A percentile compares a stretch with the other conserved stretches of the same genome.
These are phyloP conservation scores for Sitodiplosis mosellana DNA, from an alignment of 1,140 invertebrate genomes.

Conservation along the genomic window DNA sequence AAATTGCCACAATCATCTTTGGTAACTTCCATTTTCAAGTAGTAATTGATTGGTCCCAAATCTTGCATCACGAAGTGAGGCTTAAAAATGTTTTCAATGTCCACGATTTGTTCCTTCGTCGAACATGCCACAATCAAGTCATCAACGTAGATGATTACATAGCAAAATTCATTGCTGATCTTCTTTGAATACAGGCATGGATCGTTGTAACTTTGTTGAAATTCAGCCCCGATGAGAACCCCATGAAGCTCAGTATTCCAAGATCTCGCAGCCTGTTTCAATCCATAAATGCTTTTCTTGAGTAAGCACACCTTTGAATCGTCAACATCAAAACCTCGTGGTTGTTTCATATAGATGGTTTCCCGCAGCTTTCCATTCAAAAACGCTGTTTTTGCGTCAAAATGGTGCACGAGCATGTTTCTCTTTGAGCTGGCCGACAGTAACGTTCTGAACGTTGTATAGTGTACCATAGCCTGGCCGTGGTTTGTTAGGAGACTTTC, in stretches of 20 bases:
- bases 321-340: slow-evolving; percentile 15
- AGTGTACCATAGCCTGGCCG: too few relatives aligned
- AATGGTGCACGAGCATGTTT: slow-evolving; percentile 7
- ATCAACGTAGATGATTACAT: slow-evolving; percentile 6
- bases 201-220: slow-evolving; percentile 7
- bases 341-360: slow-evolving; percentile 21
- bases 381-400: slow-evolving; percentile 18
- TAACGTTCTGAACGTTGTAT: slow-evolving; percentile 11
- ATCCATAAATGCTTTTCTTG: slow-evolving; percentile 22
- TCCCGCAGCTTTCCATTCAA: slow-evolving; percentile 22
- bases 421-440: slow-evolving; percentile 6
- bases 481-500: too few relatives aligned
- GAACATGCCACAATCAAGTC: too few relatives aligned
- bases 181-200: slow-evolving; percentile 6
- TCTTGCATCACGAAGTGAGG: slow-evolving; percentile 12
- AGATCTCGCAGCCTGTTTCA: slow-evolving; percentile 25
- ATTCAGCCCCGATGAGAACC: slow-evolving; percentile 6
- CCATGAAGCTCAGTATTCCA: slow-evolving; percentile 19
- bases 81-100: slow-evolving; percentile 1
- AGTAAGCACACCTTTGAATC: slow-evolving; percentile 11
- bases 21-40: slow-evolving; percentile 11
- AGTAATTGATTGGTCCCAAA: slow-evolving; percentile 12
- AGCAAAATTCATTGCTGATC: slow-evolving; percentile 1
- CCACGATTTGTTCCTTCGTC: too few relatives aligned
- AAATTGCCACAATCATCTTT: slow-evolving; percentile 4